These are phyloP conservation scores for Puffinus mauretanicus DNA, from an alignment of 2,113 vertebrate species.

Conservation along the genomic window DNA sequence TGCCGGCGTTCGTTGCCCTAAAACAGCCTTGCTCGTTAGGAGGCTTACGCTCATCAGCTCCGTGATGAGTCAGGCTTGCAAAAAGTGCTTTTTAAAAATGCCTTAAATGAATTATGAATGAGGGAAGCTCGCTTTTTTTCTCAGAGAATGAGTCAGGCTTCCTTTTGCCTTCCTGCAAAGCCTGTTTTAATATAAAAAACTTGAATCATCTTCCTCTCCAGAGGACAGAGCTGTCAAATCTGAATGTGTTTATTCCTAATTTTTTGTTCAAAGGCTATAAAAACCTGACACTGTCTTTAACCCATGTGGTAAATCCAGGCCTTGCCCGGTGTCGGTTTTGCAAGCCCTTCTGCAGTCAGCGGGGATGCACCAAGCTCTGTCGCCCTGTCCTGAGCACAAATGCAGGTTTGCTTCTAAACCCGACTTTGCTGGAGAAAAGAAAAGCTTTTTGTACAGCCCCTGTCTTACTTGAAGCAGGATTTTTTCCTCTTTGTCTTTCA, in stretches of 20 bases:
- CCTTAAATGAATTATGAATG: accelerated
- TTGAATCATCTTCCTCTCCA: neutral
- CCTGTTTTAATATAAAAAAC: neutral
- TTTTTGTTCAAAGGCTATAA: neutral
- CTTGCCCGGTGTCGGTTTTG: neutral
- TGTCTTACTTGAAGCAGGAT: neutral
- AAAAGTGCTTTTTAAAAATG: neutral
- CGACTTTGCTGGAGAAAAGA: accelerated
- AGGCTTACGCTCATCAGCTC: neutral
- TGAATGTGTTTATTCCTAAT: accelerated
- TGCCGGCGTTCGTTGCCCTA: too few relatives aligned
- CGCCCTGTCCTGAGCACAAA: accelerated
- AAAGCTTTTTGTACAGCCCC: neutral
- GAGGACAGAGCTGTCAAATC: neutral
- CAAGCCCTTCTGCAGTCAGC: neutral
- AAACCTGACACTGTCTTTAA: accelerated
- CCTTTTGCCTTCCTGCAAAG: neutral
- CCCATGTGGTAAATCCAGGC: accelerated
- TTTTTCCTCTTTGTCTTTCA: neutral
- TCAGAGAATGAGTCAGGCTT: neutral
- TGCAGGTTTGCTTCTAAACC: accelerated
- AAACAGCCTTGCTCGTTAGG: accelerated
- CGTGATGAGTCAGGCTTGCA: too few relatives aligned
- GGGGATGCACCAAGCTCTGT: neutral
- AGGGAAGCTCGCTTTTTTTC: too few relatives aligned